A percentile compares a stretch with the other conserved stretches of the same genome.
Conservation (phyloP, 1,140 invertebrate genomes). For the Brachionus koreanus region DNA sequence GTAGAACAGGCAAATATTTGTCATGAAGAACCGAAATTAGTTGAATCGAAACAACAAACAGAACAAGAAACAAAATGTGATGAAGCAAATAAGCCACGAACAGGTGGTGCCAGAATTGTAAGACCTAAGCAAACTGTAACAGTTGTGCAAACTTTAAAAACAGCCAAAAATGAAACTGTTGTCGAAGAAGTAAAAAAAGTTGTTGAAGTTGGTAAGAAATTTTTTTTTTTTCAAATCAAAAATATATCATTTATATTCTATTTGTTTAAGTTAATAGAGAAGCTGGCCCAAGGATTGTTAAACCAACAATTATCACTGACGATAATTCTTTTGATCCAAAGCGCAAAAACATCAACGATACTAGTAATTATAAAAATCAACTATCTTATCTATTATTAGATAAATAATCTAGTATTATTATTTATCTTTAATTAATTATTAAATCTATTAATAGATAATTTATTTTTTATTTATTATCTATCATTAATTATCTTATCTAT, state of each 20-base stretch:
- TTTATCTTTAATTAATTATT: no score
- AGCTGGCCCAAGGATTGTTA: not conserved
- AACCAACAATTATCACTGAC: not conserved
- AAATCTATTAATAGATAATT: not conserved
- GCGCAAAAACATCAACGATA: not conserved
- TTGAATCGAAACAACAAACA: not conserved
- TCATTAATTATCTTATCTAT: not conserved
- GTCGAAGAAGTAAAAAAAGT: conserved; percentile 2
- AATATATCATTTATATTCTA: not conserved
- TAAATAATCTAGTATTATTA: not conserved
- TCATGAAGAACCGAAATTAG: not conserved
- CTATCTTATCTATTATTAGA: not conserved
- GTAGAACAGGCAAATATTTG: not conserved
- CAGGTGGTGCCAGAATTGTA: not conserved
- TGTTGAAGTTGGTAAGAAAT: not conserved
- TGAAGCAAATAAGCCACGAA: not conserved
- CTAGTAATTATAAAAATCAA: not conserved
- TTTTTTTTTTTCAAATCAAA: not conserved
- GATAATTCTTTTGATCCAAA: not conserved
- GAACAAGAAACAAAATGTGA: not conserved
- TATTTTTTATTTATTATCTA: not conserved
- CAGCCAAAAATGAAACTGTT: not conserved
- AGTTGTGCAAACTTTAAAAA: not conserved
- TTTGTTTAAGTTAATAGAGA: not conserved
- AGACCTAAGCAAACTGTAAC: not conserved